phyloP scores from a whole-genome alignment of 2,888 invertebrate genomes.

The Pseudoips prasinana region DNA sequence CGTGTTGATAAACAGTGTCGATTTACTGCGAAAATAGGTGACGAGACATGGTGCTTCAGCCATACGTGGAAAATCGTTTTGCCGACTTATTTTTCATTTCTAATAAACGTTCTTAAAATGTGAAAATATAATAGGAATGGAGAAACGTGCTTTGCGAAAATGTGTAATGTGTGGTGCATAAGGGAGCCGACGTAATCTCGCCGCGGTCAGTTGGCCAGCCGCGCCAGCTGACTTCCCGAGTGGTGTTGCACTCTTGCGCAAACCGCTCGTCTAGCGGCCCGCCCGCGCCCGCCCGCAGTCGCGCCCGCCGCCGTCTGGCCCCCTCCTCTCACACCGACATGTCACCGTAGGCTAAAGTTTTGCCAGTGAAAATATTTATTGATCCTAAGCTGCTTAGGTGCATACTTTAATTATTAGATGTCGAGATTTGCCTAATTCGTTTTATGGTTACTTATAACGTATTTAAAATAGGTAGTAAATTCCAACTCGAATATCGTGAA shows the following conservation, averaged over 20 bases:
- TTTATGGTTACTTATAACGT: too few species aligned
- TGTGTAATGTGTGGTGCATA: slow-evolving; percentile 12
- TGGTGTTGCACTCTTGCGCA: slow-evolving; percentile 53
- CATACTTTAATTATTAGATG: slow-evolving; percentile 4
- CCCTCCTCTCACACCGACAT: slow-evolving; percentile 26
- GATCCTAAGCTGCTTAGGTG: slow-evolving; percentile 13
- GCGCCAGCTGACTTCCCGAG: slow-evolving; percentile 61
- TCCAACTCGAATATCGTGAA: too few species aligned
- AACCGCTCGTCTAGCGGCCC: slow-evolving; percentile 42
- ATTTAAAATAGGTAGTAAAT: too few species aligned
- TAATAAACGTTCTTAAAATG: too few species aligned
- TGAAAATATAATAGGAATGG: slow-evolving; percentile 9
- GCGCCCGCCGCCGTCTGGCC: slow-evolving; percentile 25
- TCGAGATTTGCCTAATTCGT: slow-evolving; percentile 23
- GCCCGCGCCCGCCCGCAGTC: slow-evolving; percentile 17
- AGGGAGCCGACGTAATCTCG: slow-evolving; percentile 19
- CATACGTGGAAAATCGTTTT: slow-evolving; percentile 40
- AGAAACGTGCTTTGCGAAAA: slow-evolving; percentile 8
- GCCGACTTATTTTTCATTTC: too few species aligned
- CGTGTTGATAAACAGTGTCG: slow-evolving; percentile 78
- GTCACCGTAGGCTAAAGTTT: slow-evolving; percentile 20
- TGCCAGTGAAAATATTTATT: slow-evolving; percentile 24
- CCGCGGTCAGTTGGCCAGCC: slow-evolving; percentile 25
- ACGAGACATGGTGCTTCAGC: slow-evolving; percentile 38
- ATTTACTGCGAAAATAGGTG: slow-evolving; percentile 56